These are phyloP conservation scores for Odontophorus gujanensis DNA, from an alignment of 2,113 vertebrate species.

Conservation along the genomic window DNA sequence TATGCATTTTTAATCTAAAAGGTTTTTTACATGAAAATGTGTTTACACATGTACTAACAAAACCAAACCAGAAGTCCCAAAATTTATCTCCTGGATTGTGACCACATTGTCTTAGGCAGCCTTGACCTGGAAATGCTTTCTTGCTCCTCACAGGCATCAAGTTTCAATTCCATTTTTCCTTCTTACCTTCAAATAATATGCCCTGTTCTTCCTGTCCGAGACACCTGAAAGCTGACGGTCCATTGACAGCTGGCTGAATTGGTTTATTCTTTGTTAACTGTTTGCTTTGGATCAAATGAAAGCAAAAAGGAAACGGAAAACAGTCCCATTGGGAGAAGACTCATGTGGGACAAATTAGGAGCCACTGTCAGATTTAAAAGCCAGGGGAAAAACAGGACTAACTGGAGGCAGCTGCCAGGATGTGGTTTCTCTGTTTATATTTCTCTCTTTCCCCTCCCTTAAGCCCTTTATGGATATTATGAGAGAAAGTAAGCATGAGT, in stretches of 20 bases:
- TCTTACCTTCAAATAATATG: background rate
- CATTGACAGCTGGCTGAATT: conserved; percentile 71
- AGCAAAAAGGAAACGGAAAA: conserved; percentile 64
- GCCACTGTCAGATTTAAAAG: conserved; percentile 72
- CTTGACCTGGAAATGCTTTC: background rate
- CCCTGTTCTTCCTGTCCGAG: conserved; percentile 43
- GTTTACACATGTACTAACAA: background rate
- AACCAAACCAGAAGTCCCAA: background rate
- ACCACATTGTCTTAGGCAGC: background rate
- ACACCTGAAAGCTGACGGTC: conserved; percentile 70
- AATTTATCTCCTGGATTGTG: background rate
- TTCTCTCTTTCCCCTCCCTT: conserved; percentile 43
- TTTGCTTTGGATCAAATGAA: conserved; percentile 72
- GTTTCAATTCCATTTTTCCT: background rate
- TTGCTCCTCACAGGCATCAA: background rate
- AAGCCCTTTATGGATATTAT: conserved; percentile 59
- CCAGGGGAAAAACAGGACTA: conserved; percentile 40
- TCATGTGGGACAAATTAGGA: conserved; percentile 87
- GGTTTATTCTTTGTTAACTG: conserved; percentile 72
- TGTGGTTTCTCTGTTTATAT: conserved; percentile 79
- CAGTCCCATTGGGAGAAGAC: conserved; percentile 39
- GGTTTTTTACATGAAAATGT: background rate
- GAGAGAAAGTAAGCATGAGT: conserved; percentile 32
- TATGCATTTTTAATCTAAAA: background rate
- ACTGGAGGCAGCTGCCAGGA: conserved; percentile 79